Percentiles rank a stretch among this genome's conserved stretches.
Evolutionary conservation across 2,888 invertebrate species (phyloP).

Genomic region (Zaprionus obscuricornis): DNA sequence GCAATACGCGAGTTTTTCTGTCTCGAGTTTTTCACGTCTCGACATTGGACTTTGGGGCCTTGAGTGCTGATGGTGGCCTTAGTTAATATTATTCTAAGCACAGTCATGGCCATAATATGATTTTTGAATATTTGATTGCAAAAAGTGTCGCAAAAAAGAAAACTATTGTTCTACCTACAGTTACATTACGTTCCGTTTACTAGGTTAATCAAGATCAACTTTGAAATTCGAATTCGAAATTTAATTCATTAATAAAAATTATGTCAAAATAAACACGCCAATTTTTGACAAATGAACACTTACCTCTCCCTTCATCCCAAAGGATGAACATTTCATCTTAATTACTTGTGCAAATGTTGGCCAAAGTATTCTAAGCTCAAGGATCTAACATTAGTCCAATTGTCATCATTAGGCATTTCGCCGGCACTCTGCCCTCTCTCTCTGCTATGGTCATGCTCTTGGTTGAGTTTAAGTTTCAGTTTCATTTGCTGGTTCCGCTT

Average conservation of each 20-base stretch:
- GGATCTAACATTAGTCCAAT: constrained; percentile 56
- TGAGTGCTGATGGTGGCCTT: constrained; percentile 39
- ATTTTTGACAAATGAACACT: constrained; percentile 65
- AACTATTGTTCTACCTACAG: constrained; percentile 45
- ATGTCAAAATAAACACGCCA: constrained; percentile 79
- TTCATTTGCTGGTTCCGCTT: background rate
- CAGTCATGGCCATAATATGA: constrained; percentile 66
- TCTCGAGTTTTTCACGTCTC: constrained; percentile 74
- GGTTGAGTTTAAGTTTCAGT: background rate
- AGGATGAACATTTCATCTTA: constrained; percentile 43
- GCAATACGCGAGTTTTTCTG: constrained; percentile 33
- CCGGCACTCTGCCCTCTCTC: too few species aligned
- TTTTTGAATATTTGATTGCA: constrained; percentile 77
- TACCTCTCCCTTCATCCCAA: constrained; percentile 1
- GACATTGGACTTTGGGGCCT: constrained; percentile 55
- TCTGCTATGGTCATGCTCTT: background rate
- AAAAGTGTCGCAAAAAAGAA: constrained; percentile 53
- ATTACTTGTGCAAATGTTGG: constrained; percentile 45
- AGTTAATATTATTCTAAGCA: constrained; percentile 73
- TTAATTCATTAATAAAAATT: constrained; percentile 77
- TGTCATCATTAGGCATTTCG: constrained; percentile 77
- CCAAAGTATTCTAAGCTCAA: constrained; percentile 3
- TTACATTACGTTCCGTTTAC: too few species aligned
- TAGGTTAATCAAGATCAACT: too few species aligned
- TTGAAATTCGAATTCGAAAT: background rate